These are phyloP conservation scores for Peromyscus nudipes DNA, from an alignment of 2,797 vertebrate species.

Conservation along the genomic window DNA sequence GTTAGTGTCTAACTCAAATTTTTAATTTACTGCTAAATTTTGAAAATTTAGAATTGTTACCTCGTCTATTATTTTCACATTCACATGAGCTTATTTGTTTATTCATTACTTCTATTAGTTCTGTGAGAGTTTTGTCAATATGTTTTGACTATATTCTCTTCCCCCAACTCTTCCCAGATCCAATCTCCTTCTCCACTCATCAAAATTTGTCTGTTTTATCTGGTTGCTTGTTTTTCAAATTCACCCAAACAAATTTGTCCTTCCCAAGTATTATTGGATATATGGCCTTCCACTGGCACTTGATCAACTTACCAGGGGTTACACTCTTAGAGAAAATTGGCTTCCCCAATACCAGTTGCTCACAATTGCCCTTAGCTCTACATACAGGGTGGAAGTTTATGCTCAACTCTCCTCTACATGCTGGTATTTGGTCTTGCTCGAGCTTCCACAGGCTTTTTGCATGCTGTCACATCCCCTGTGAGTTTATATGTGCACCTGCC, in stretches of 20 bases:
- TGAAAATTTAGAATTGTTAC: neutral
- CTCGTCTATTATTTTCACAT: neutral
- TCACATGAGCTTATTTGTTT: neutral
- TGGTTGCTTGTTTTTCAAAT: neutral
- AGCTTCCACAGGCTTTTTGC: neutral
- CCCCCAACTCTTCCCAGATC: neutral
- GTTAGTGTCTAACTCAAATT: neutral
- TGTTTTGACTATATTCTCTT: neutral
- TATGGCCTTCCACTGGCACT: neutral
- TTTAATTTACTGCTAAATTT: conserved; percentile 10
- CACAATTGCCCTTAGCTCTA: neutral
- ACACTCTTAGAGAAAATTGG: no score
- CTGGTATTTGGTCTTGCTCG: neutral
- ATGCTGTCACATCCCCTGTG: neutral
- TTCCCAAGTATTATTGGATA: neutral
- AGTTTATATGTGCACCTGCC: neutral
- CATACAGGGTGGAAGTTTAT: neutral
- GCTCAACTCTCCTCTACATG: no score
- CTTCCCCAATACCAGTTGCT: neutral
- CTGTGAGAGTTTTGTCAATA: neutral
- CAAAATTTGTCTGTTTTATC: neutral
- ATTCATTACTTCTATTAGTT: neutral
- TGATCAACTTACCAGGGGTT: neutral
- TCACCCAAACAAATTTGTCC: neutral
- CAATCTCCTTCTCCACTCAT: no score